Conservation (phyloP, 1,140 invertebrate genomes). For the Spodoptera litura region DNA sequence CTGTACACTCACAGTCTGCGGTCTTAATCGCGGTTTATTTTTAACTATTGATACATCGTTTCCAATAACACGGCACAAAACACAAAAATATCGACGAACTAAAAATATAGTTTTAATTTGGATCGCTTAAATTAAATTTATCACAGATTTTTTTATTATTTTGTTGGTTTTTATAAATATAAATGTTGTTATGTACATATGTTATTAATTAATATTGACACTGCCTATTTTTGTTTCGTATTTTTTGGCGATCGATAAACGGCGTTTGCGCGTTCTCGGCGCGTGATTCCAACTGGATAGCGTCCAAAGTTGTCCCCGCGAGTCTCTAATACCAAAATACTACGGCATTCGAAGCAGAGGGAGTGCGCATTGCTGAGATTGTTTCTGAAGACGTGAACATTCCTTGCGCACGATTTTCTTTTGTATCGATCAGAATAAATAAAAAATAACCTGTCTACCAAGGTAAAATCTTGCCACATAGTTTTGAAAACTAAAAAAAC, state of each 20-base stretch:
- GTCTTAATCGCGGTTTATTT: constrained; percentile 51
- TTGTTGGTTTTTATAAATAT: too few species aligned
- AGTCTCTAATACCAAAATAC: constrained; percentile 82
- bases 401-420: constrained; percentile 41
- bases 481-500: too few species aligned
- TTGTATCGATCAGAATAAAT: constrained; percentile 43
- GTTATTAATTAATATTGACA: neutral
- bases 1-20: constrained; percentile 63
- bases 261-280: constrained; percentile 58
- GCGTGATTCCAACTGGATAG: constrained; percentile 75
- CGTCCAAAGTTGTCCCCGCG: constrained; percentile 80
- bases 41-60: constrained; percentile 26
- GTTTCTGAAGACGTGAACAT: constrained; percentile 51
- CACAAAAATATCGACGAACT: neutral
- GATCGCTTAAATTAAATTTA: neutral
- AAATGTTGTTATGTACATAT: too few species aligned
- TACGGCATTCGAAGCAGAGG: constrained; percentile 71
- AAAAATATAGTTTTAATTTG: neutral
- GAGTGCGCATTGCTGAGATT: constrained; percentile 70
- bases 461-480: too few species aligned
- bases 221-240: constrained; percentile 18
- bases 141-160: constrained; percentile 1
- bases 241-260: constrained; percentile 41
- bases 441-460: too few species aligned
- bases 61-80: constrained; percentile 8